A percentile compares a stretch with the other conserved stretches of the same genome.
Evolutionary conservation across 2,797 vertebrate species (phyloP).

Genomic region (Pelodytes ibericus): DNA sequence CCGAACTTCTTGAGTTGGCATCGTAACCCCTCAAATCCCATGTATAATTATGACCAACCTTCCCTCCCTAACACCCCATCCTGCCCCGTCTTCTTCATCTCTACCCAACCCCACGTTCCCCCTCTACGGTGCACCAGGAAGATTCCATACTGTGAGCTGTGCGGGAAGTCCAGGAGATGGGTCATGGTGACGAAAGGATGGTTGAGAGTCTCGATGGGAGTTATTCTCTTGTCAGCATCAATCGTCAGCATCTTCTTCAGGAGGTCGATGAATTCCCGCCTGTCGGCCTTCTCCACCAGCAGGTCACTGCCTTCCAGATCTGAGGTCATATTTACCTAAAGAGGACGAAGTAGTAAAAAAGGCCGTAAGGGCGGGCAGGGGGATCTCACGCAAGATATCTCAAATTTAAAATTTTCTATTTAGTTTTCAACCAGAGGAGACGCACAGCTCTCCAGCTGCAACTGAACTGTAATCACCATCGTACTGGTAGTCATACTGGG

Average conservation of each 20-base stretch:
- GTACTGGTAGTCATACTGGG: too few species aligned
- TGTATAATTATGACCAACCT: too few species aligned
- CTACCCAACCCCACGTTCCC: not conserved
- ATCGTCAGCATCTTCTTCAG: conserved; percentile 99
- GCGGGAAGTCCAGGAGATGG: conserved; percentile 95
- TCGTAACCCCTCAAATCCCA: too few species aligned
- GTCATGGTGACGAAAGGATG: conserved; percentile 98
- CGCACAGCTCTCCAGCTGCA: too few species aligned
- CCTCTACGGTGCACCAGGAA: not conserved
- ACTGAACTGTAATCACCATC: too few species aligned
- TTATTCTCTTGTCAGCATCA: conserved; percentile 97
- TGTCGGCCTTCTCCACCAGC: conserved; percentile 96
- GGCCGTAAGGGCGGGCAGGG: too few species aligned
- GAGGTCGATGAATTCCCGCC: conserved; percentile 97
- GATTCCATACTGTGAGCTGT: conserved; percentile 90
- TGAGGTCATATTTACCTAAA: conserved; percentile 94
- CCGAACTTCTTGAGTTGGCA: too few species aligned
- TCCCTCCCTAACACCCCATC: too few species aligned
- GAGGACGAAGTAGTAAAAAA: too few species aligned
- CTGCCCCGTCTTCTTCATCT: not conserved
- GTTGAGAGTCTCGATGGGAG: conserved; percentile 96
- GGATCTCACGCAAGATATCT: too few species aligned
- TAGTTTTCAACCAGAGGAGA: too few species aligned
- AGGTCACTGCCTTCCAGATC: conserved; percentile 96
- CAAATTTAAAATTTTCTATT: too few species aligned